Evolutionary conservation across 2,797 vertebrate genomes (phyloP).

Genomic region (Lutjanus argentimaculatus): DNA sequence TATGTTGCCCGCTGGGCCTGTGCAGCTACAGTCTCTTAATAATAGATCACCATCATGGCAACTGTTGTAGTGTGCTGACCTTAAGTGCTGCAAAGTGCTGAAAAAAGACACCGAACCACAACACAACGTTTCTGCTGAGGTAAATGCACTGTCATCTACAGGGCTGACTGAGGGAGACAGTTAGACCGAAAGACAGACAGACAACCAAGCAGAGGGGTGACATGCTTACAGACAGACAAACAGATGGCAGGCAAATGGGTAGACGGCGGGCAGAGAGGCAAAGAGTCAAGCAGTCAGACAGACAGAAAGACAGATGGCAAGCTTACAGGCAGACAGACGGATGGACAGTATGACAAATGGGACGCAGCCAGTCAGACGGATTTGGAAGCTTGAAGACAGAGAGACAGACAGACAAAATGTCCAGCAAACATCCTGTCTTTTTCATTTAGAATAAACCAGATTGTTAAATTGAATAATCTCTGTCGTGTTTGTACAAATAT

Average conservation of each 20-base stretch:
- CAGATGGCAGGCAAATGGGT: constrained; percentile 74
- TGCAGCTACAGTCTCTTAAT: constrained; percentile 67
- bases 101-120: constrained; percentile 43
- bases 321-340: constrained; percentile 69
- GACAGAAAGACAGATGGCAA: constrained; percentile 73
- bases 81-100: constrained; percentile 74
- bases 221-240: constrained; percentile 74
- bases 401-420: constrained; percentile 37
- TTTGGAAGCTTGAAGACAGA: constrained; percentile 46
- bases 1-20: constrained; percentile 29
- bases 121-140: constrained; percentile 34
- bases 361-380: constrained; percentile 53
- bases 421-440: constrained; percentile 11
- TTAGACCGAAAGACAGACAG: constrained; percentile 21
- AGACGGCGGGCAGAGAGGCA: constrained; percentile 62
- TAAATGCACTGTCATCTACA: constrained; percentile 67
- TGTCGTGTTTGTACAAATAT: neutral
- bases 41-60: constrained; percentile 70
- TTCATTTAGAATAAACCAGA: constrained; percentile 10
- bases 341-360: constrained; percentile 66
- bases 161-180: constrained; percentile 22
- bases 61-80: constrained; percentile 56
- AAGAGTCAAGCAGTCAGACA: constrained; percentile 69
- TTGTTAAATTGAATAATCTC: constrained; percentile 17
- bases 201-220: constrained; percentile 48